Conservation (phyloP, 2,113 vertebrate genomes). For the Numida meleagris region DNA sequence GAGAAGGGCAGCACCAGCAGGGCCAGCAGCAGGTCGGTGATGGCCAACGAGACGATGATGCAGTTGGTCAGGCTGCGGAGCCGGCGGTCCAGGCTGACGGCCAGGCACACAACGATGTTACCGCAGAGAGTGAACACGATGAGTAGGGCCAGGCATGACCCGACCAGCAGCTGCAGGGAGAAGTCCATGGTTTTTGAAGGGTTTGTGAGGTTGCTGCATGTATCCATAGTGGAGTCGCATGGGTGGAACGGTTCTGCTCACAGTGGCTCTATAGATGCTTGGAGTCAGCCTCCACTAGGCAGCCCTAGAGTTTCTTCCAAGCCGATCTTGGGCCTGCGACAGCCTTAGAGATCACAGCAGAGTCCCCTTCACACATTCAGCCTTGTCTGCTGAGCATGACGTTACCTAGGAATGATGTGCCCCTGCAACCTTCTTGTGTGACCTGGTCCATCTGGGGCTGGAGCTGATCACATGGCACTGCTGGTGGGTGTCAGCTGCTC, state of each 20-base stretch:
- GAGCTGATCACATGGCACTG: rapidly evolving
- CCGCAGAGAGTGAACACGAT: constrained; percentile 87
- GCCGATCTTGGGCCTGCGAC: not conserved
- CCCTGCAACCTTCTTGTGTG: not conserved
- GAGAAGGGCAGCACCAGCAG: constrained; percentile 94
- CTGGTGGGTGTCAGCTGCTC: not conserved
- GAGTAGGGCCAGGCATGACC: constrained; percentile 77
- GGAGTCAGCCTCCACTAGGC: not conserved
- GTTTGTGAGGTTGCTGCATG: constrained; percentile 27
- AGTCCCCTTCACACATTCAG: not conserved
- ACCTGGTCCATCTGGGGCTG: not conserved
- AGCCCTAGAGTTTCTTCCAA: not conserved
- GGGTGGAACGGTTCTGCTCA: not conserved
- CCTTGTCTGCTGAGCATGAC: not conserved
- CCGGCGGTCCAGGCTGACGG: constrained; percentile 84
- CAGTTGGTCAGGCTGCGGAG: constrained; percentile 94
- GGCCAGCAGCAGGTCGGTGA: constrained; percentile 91
- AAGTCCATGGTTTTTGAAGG: not conserved
- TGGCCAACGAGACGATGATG: constrained; percentile 92
- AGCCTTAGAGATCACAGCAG: not conserved
- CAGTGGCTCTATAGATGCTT: not conserved
- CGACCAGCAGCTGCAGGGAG: constrained; percentile 72
- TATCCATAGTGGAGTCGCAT: constrained; percentile 48
- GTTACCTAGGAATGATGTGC: not conserved
- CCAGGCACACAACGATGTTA: constrained; percentile 93